Evolutionary conservation across 2,888 invertebrate species (phyloP).

Genomic region (Troides oblongomaculatus): DNA sequence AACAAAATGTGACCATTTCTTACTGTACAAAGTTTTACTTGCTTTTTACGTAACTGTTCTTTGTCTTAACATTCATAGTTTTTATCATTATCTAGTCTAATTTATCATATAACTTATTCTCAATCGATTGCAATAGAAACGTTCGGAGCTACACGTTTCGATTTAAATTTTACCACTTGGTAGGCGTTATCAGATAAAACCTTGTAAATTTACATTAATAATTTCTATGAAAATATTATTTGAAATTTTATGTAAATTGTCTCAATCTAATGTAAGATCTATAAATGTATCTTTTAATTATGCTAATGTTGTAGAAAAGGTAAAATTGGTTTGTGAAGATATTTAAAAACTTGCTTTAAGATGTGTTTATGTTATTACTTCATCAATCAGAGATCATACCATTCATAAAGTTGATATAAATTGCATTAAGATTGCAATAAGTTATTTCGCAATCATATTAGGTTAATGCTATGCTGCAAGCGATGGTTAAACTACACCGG

Average conservation of each 20-base stretch:
- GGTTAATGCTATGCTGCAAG: constrained; percentile 1
- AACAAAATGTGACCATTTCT: constrained; percentile 18
- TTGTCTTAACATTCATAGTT: neutral
- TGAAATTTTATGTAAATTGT: constrained; percentile 27
- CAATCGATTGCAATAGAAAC: neutral
- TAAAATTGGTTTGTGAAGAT: neutral
- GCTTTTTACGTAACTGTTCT: neutral
- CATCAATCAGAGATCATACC: neutral
- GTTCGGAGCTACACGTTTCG: neutral
- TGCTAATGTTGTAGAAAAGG: too few relatives aligned
- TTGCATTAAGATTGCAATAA: neutral
- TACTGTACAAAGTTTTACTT: neutral
- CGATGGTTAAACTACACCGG: neutral
- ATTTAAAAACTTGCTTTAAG: neutral
- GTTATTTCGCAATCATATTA: neutral
- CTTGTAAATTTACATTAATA: constrained; percentile 5
- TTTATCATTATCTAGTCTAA: constrained; percentile 1
- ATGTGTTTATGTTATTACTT: too few relatives aligned
- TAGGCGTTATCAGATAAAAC: neutral
- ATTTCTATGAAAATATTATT: constrained; percentile 10
- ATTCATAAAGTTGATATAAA: neutral
- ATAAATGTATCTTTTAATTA: neutral
- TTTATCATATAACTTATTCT: neutral
- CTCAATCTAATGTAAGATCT: constrained; percentile 1
- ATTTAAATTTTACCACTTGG: neutral